Percentiles rank a stretch among this genome's conserved stretches.
These are phyloP conservation scores for Seira sanloemensis DNA, from an alignment of 2,888 invertebrate genomes.

Conservation along the genomic window DNA sequence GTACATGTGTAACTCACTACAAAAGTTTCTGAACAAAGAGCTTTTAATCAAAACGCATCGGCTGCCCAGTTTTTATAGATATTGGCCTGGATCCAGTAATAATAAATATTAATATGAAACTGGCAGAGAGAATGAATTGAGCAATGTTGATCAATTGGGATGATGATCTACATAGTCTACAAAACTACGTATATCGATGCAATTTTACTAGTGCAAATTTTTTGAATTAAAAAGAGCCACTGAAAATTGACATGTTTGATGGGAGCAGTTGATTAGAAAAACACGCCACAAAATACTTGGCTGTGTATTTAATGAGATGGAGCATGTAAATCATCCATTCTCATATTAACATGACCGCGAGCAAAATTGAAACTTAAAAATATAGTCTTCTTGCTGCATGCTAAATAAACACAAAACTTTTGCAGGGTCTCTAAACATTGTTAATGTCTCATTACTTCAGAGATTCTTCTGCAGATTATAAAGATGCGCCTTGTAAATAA, in stretches of 20 bases:
- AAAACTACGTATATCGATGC: too few species aligned
- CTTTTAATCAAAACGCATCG: background rate
- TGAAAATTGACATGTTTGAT: background rate
- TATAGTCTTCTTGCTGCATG: background rate
- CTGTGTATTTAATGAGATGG: background rate
- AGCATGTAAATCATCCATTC: background rate
- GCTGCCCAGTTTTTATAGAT: background rate
- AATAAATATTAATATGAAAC: background rate
- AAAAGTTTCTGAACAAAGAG: too few species aligned
- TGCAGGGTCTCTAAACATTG: too few species aligned
- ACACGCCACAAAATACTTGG: background rate
- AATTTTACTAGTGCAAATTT: too few species aligned
- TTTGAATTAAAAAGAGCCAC: too few species aligned
- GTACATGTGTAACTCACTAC: too few species aligned
- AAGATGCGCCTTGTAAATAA: too few species aligned
- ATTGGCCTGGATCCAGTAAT: background rate
- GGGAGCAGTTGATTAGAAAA: background rate
- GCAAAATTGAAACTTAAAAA: background rate
- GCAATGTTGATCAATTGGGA: too few species aligned
- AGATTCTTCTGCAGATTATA: too few species aligned
- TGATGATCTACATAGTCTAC: too few species aligned
- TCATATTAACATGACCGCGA: background rate
- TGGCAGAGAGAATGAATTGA: background rate
- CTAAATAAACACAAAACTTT: background rate
- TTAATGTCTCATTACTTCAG: too few species aligned